Evolutionary conservation across 2,888 invertebrate species (phyloP).

Genomic region (Cheilosia scutellata): DNA sequence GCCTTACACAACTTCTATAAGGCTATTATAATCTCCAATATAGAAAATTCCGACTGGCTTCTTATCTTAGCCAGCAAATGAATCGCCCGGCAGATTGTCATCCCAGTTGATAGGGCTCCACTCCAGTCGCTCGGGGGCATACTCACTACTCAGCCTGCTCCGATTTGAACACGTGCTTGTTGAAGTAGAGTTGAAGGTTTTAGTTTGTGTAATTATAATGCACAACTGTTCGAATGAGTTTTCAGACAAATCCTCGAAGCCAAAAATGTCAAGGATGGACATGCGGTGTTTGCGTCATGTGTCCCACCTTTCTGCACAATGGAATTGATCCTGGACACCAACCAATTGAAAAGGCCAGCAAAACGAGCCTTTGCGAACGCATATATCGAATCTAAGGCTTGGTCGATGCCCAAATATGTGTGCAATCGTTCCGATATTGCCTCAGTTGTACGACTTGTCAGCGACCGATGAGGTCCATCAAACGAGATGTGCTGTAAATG

Average conservation of each 20-base stretch:
- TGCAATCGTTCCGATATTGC: constrained; percentile 95
- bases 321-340: constrained; percentile 94
- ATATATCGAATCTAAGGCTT: constrained; percentile 97
- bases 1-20: no score
- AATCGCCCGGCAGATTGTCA: constrained; percentile 92
- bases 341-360: constrained; percentile 94
- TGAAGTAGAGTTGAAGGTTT: constrained; percentile 97
- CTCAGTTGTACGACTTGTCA: constrained; percentile 96
- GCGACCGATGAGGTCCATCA: constrained; percentile 93
- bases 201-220: constrained; percentile 99
- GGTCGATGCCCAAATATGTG: constrained; percentile 97
- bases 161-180: constrained; percentile 97
- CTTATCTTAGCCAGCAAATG: constrained; percentile 96
- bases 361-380: constrained; percentile 98
- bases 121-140: constrained; percentile 95
- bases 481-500: constrained; percentile 96
- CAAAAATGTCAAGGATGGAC: constrained; percentile 98
- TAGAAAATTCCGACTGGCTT: constrained; percentile 98
- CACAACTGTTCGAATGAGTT: constrained; percentile 99
- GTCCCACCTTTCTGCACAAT: constrained; percentile 95
- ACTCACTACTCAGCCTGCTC: constrained; percentile 99
- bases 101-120: constrained; percentile 93
- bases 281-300: constrained; percentile 95
- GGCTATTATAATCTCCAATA: no score
- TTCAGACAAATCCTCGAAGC: constrained; percentile 97